phyloP scores from a whole-genome alignment of 1,140 invertebrate species.

The Globodera ellingtonae region DNA sequence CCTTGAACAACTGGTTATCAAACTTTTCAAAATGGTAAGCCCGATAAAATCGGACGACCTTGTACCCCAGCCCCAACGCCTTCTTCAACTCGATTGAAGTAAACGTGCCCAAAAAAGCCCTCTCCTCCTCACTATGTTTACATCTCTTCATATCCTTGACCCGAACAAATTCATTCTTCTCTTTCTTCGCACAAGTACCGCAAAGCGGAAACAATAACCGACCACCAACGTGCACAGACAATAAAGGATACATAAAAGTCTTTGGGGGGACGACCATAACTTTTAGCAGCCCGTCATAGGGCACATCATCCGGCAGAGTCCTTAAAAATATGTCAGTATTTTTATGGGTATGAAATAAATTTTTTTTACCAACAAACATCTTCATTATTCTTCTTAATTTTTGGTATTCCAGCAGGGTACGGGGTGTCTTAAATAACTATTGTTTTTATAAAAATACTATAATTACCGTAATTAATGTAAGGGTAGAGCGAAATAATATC shows the following conservation, averaged over 20 bases:
- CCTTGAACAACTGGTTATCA: neutral
- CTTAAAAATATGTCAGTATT: no score
- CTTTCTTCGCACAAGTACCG: neutral
- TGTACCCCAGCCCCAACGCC: neutral
- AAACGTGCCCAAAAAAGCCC: neutral
- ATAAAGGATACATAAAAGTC: neutral
- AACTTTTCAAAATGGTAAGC: neutral
- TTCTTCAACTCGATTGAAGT: neutral
- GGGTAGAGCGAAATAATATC: constrained; percentile 1
- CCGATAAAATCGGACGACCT: neutral
- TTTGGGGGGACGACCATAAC: constrained; percentile 2
- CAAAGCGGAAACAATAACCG: neutral
- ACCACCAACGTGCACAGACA: neutral
- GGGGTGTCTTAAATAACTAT: neutral
- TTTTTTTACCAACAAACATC: neutral
- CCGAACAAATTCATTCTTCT: neutral
- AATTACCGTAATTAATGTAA: neutral
- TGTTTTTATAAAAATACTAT: neutral
- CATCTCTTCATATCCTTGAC: neutral
- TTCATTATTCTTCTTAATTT: neutral
- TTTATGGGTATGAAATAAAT: no score
- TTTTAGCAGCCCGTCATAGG: neutral
- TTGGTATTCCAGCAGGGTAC: neutral
- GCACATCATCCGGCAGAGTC: neutral
- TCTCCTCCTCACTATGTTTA: neutral